These are phyloP conservation scores for Chironomus tepperi DNA, from an alignment of 1,140 invertebrate species.

Conservation along the genomic window DNA sequence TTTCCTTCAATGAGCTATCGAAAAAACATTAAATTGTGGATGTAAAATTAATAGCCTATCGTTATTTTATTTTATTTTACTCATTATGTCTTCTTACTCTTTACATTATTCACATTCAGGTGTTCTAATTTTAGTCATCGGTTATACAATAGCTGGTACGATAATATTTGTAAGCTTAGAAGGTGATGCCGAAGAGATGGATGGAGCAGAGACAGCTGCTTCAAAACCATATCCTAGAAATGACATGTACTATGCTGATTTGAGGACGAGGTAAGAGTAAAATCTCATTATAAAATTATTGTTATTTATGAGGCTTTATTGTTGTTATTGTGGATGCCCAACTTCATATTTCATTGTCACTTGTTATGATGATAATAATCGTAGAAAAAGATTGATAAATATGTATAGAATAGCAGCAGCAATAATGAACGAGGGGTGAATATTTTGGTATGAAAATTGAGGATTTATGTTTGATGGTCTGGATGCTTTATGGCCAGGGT, in stretches of 20 bases:
- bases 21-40: conserved; percentile 8
- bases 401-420: too few relatives aligned
- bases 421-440: too few relatives aligned
- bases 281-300: neutral
- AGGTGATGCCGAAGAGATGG: conserved; percentile 45
- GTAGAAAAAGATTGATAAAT: too few relatives aligned
- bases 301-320: neutral
- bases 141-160: conserved; percentile 83
- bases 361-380: neutral
- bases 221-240: conserved; percentile 50
- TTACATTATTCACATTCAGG: conserved; percentile 44
- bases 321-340: neutral
- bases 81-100: neutral
- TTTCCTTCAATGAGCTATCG: neutral
- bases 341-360: neutral
- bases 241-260: conserved; percentile 39
- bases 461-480: too few relatives aligned
- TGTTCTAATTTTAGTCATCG: conserved; percentile 74
- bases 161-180: conserved; percentile 87
- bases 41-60: conserved; percentile 15
- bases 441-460: too few relatives aligned
- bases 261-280: conserved; percentile 43
- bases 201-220: conserved; percentile 45
- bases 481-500: too few relatives aligned
- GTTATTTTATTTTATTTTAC: neutral